These are phyloP conservation scores for Spilogale gracilis DNA, from an alignment of 2,113 vertebrate genomes.

Conservation along the genomic window DNA sequence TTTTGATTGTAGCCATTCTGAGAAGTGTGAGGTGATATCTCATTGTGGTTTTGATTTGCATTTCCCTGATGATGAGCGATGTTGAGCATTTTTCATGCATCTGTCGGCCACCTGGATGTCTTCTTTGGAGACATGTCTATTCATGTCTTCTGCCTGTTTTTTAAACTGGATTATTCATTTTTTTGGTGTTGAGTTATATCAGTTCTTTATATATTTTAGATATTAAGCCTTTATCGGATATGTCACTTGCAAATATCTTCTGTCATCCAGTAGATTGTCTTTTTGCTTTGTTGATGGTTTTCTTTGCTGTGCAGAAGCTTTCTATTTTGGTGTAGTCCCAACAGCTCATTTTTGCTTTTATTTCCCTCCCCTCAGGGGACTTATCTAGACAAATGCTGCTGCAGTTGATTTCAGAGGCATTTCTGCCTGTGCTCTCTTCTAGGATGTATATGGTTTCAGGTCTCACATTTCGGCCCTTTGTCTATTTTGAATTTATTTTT, in stretches of 20 bases:
- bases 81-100: too few species aligned
- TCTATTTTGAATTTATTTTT: neutral
- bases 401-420: neutral
- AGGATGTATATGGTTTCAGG: neutral
- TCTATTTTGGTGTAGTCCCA: neutral
- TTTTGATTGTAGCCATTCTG: neutral
- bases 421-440: neutral
- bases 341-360: neutral
- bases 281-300: neutral
- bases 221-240: neutral
- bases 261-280: neutral
- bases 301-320: neutral
- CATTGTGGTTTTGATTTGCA: neutral
- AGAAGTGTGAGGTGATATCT: neutral
- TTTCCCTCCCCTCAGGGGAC: neutral
- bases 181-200: too few species aligned
- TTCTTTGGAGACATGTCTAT: too few species aligned
- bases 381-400: neutral
- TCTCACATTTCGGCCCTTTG: neutral
- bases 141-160: too few species aligned
- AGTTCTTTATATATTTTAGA: too few species aligned
- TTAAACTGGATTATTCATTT: too few species aligned
- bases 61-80: too few species aligned
- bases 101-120: too few species aligned
- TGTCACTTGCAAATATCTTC: neutral